phyloP scores from a whole-genome alignment of 2,888 invertebrate genomes.

The Brachycybe producta region DNA sequence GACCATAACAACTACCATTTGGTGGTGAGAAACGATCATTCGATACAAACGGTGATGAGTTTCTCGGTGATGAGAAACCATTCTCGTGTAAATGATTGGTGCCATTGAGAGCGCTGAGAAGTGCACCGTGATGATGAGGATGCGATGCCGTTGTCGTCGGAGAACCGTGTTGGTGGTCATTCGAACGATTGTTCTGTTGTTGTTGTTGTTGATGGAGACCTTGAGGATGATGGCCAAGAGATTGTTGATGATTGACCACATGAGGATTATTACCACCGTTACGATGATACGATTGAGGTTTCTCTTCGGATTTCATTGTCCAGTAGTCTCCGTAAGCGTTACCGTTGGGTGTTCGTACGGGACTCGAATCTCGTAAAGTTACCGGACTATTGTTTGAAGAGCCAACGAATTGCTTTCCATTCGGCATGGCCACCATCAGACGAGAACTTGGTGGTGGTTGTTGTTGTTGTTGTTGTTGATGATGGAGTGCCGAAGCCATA shows the following conservation, averaged over 20 bases:
- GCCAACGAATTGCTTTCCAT: neutral
- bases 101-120: slow-evolving; percentile 14
- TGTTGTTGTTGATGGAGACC: slow-evolving; percentile 4
- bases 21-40: neutral
- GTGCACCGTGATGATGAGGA: slow-evolving; percentile 11
- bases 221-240: neutral
- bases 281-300: too few relatives aligned
- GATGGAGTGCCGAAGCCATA: slow-evolving; percentile 11
- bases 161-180: neutral
- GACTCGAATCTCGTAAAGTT: too few relatives aligned
- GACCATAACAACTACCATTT: too few relatives aligned
- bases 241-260: neutral
- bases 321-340: slow-evolving; percentile 10
- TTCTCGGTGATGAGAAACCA: slow-evolving; percentile 14
- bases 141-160: too few relatives aligned
- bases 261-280: neutral
- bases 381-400: neutral
- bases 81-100: slow-evolving; percentile 16
- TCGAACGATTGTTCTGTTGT: too few relatives aligned
- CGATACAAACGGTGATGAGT: neutral
- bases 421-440: neutral
- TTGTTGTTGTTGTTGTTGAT: slow-evolving; percentile 16
- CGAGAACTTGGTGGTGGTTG: too few relatives aligned
- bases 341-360: too few relatives aligned
- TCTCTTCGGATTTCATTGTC: neutral